Percentiles rank a stretch among this genome's conserved stretches.
phyloP scores from a whole-genome alignment of 2,888 invertebrate species.

The Eustalomyia histrio region DNA sequence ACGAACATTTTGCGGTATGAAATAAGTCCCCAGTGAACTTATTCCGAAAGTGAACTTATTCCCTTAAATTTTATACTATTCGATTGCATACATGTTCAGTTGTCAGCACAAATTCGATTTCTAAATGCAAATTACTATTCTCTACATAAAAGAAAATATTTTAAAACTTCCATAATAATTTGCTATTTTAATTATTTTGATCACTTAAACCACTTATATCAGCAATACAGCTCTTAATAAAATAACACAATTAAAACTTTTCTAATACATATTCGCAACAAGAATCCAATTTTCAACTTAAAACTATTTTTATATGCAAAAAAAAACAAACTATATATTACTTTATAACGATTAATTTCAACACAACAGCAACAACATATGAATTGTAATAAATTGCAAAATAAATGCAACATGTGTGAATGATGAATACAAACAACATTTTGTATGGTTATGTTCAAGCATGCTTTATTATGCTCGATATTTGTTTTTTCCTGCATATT shows the following conservation, averaged over 20 bases:
- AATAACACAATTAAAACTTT: neutral
- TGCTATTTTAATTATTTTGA: no score
- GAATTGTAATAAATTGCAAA: slow-evolving; percentile 64
- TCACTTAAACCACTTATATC: no score
- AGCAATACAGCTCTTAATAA: no score
- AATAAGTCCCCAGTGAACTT: no score
- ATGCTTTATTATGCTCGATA: slow-evolving; percentile 22
- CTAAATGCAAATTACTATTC: no score
- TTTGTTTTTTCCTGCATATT: slow-evolving; percentile 3
- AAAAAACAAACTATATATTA: slow-evolving; percentile 54
- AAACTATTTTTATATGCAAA: slow-evolving; percentile 15
- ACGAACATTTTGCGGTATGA: no score
- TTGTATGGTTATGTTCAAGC: slow-evolving; percentile 37
- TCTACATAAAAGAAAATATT: no score
- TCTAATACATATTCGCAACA: neutral
- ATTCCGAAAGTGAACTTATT: no score
- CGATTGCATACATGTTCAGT: no score
- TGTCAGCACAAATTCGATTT: no score
- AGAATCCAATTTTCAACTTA: slow-evolving; percentile 4
- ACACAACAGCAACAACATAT: slow-evolving; percentile 32
- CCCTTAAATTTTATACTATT: no score
- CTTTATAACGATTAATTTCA: slow-evolving; percentile 59
- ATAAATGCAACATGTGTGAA: slow-evolving; percentile 66
- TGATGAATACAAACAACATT: slow-evolving; percentile 63
- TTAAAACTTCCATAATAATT: no score